Evolutionary conservation across 2,888 invertebrate species (phyloP).

Genomic region (Eilema sororculum): DNA sequence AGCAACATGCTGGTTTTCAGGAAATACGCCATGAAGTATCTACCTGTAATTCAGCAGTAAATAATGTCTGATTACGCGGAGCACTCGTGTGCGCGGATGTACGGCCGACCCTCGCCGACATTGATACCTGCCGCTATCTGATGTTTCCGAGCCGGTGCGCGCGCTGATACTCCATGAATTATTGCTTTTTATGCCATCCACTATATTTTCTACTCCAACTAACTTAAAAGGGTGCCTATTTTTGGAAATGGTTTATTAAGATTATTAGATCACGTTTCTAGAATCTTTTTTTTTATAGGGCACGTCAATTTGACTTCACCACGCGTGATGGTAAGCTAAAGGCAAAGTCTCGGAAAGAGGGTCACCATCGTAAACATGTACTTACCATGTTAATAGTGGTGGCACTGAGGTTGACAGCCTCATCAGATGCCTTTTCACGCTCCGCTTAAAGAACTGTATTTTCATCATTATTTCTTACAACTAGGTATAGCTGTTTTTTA

Average conservation of each 20-base stretch:
- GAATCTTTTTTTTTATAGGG: too few species aligned
- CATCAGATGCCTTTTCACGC: too few species aligned
- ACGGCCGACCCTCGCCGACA: slow-evolving; percentile 29
- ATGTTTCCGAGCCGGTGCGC: slow-evolving; percentile 44
- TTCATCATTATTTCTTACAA: too few species aligned
- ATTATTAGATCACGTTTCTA: slow-evolving; percentile 4
- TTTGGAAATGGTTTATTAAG: slow-evolving; percentile 17
- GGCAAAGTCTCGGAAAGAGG: too few species aligned
- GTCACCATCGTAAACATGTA: too few species aligned
- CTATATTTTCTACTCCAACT: slow-evolving; percentile 30
- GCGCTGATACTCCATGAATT: slow-evolving; percentile 39
- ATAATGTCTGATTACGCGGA: not conserved
- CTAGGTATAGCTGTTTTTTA: too few species aligned
- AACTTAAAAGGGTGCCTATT: slow-evolving; percentile 25
- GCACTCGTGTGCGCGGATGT: slow-evolving; percentile 24
- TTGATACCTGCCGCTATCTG: slow-evolving; percentile 48
- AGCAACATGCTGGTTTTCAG: not conserved
- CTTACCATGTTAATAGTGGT: too few species aligned
- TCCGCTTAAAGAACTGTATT: too few species aligned
- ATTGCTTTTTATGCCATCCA: slow-evolving; percentile 39
- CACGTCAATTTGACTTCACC: too few species aligned
- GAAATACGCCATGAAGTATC: not conserved
- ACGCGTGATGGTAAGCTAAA: too few species aligned
- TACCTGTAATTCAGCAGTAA: not conserved
- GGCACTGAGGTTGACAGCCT: too few species aligned